Percentiles rank a stretch among this genome's conserved stretches.
phyloP scores from a whole-genome alignment of 2,888 invertebrate species.

The Tuberolachnus salignus region DNA sequence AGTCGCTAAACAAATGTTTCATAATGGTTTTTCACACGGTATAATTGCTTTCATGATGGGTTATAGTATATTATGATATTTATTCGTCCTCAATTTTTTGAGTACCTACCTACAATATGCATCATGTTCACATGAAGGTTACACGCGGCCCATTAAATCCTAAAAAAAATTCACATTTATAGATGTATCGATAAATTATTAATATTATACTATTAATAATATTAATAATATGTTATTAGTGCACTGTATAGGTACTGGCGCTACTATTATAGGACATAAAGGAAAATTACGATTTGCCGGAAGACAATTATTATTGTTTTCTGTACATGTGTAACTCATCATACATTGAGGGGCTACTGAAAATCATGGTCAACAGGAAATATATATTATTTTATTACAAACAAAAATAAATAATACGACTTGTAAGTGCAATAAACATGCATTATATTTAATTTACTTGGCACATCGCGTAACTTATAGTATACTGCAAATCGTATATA shows the following conservation, averaged over 20 bases:
- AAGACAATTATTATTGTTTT: not conserved
- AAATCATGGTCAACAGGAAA: conserved; percentile 53
- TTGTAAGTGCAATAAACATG: too few relatives aligned
- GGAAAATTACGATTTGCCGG: conserved; percentile 21
- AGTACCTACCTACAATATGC: too few relatives aligned
- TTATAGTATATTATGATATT: too few relatives aligned
- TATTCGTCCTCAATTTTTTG: too few relatives aligned
- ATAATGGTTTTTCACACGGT: not conserved
- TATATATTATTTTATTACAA: conserved; percentile 45
- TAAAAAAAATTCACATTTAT: not conserved
- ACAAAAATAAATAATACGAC: conserved; percentile 8
- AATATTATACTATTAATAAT: conserved; percentile 2
- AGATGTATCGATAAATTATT: not conserved
- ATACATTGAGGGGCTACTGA: conserved; percentile 9
- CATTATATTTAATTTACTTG: too few relatives aligned
- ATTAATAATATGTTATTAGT: not conserved
- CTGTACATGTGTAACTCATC: not conserved
- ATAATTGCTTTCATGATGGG: not conserved
- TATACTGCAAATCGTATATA: too few relatives aligned
- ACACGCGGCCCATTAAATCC: not conserved
- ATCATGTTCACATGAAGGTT: too few relatives aligned
- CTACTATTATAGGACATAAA: not conserved
- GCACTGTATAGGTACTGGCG: not conserved
- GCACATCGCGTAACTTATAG: too few relatives aligned
- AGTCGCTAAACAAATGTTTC: not conserved